These are phyloP conservation scores for Thinocorus orbignyianus DNA, from an alignment of 2,113 vertebrate species.

Conservation along the genomic window DNA sequence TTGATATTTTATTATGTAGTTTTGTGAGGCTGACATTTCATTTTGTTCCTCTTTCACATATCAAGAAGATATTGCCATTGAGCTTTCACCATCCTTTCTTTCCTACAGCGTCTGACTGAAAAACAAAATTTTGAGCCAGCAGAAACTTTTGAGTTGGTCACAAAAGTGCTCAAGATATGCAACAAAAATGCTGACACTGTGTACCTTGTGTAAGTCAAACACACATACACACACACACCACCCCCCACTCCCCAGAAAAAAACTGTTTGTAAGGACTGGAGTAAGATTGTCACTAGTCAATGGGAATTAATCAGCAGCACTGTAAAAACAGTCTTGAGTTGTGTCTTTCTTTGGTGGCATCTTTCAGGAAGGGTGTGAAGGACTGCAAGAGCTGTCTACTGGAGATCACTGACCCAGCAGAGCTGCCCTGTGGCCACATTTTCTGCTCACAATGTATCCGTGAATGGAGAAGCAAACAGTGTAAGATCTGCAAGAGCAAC, in stretches of 20 bases:
- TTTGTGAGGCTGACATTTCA: not conserved
- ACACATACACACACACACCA: too few species aligned
- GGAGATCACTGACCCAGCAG: not conserved
- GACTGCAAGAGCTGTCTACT: not conserved
- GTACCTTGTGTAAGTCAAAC: slow-evolving; percentile 6
- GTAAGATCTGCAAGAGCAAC: not conserved
- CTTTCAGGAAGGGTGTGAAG: not conserved
- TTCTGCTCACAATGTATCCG: not conserved
- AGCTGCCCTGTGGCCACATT: not conserved
- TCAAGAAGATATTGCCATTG: not conserved
- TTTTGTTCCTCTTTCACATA: not conserved
- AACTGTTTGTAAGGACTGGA: not conserved
- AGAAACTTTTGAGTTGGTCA: not conserved
- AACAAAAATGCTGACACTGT: slow-evolving; percentile 32
- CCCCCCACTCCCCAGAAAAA: not conserved
- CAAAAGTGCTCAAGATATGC: slow-evolving; percentile 9
- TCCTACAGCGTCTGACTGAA: not conserved
- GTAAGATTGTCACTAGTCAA: not conserved
- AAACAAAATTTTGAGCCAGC: not conserved
- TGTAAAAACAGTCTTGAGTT: not conserved
- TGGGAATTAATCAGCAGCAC: not conserved
- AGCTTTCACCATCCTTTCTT: not conserved
- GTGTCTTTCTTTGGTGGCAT: not conserved
- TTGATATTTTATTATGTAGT: not conserved
- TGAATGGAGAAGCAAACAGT: not conserved